Evolutionary conservation across 2,888 invertebrate species (phyloP).

Genomic region (Eupithecia tripunctaria): DNA sequence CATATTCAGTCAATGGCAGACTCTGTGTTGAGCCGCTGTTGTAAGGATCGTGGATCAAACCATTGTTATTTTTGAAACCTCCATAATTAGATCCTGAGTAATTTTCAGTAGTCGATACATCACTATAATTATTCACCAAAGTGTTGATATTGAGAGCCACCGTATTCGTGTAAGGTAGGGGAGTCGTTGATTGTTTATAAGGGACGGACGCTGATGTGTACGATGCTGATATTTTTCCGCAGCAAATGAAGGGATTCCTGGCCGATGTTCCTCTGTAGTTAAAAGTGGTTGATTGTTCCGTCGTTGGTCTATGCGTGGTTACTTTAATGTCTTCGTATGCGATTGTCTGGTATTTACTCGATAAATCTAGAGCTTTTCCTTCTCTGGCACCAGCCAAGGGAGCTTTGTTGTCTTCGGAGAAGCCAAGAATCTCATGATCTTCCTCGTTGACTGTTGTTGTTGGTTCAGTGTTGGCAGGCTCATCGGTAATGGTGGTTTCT

Average conservation of each 20-base stretch:
- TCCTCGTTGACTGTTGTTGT: conserved; percentile 86
- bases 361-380: conserved; percentile 73
- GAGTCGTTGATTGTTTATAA: conserved; percentile 57
- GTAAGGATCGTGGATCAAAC: conserved; percentile 69
- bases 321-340: conserved; percentile 52
- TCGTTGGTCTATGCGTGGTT: conserved; percentile 51
- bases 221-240: conserved; percentile 77
- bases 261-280: conserved; percentile 59
- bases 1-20: conserved; percentile 77
- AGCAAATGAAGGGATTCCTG: conserved; percentile 72
- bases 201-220: conserved; percentile 72
- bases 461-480: conserved; percentile 79
- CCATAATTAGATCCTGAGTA: conserved; percentile 68
- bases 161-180: conserved; percentile 75
- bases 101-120: conserved; percentile 64
- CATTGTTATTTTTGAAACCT: conserved; percentile 76
- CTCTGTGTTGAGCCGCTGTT: conserved; percentile 75
- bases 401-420: conserved; percentile 86
- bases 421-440: conserved; percentile 91
- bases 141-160: conserved; percentile 65
- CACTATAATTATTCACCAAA: conserved; percentile 56
- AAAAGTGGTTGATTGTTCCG: conserved; percentile 59
- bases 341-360: conserved; percentile 40
- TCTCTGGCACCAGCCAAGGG: conserved; percentile 64
- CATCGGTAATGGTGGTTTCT: conserved; percentile 68